Conservation (phyloP, 1,140 invertebrate species). For the Papilio dardanus region DNA sequence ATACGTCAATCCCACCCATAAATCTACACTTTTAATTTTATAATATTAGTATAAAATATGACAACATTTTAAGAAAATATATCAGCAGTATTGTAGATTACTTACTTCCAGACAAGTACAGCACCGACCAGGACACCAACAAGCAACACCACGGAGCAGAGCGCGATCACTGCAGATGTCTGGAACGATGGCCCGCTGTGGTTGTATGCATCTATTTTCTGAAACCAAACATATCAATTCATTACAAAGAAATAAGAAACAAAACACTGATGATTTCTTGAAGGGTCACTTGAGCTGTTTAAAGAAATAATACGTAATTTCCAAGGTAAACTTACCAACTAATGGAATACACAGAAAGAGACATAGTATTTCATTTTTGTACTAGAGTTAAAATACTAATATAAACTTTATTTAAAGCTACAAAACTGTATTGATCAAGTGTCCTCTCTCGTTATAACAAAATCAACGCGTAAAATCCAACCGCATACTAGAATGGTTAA, state of each 20-base stretch:
- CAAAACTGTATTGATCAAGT: neutral
- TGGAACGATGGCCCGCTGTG: slow-evolving; percentile 89
- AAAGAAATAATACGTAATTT: too few species aligned
- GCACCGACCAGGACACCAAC: slow-evolving; percentile 88
- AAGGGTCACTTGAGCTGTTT: too few species aligned
- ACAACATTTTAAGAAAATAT: neutral
- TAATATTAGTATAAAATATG: too few species aligned
- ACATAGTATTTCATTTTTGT: too few species aligned
- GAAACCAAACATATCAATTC: slow-evolving; percentile 74
- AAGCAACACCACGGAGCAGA: slow-evolving; percentile 88
- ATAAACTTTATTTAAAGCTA: neutral
- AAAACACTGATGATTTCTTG: too few species aligned
- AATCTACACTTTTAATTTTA: too few species aligned
- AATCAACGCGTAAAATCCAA: slow-evolving; percentile 4
- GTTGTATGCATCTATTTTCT: slow-evolving; percentile 91
- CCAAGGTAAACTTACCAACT: too few species aligned
- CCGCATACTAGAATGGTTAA: slow-evolving; percentile 20
- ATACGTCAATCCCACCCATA: too few species aligned
- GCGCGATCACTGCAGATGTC: slow-evolving; percentile 89
- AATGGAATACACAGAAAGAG: too few species aligned
- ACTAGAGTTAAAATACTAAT: too few species aligned
- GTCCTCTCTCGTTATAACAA: slow-evolving; percentile 1
- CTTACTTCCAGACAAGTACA: slow-evolving; percentile 92
- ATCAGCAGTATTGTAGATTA: slow-evolving; percentile 52
- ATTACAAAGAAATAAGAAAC: too few species aligned